These are phyloP conservation scores for Pseudanteris insignis DNA, from an alignment of 2,888 invertebrate genomes.

Conservation along the genomic window DNA sequence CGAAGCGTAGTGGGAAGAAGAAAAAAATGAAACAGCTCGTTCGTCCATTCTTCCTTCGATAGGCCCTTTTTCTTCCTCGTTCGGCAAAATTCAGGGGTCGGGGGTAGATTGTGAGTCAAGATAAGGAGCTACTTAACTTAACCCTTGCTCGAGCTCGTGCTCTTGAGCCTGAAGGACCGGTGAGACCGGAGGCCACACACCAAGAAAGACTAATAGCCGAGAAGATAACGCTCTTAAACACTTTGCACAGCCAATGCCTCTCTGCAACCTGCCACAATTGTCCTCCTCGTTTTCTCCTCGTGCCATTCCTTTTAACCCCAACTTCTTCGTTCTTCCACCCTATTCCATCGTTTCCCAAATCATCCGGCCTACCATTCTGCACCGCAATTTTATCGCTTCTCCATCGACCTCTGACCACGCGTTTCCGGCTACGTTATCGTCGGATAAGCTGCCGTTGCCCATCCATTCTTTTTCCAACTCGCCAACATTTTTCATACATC, in stretches of 20 bases:
- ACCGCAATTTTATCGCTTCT: conserved; percentile 24
- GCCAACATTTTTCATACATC: neutral
- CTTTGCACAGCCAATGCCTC: conserved; percentile 65
- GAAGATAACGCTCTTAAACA: conserved; percentile 66
- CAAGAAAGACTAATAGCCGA: conserved; percentile 66
- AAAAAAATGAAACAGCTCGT: conserved; percentile 26
- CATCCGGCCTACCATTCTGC: conserved; percentile 16
- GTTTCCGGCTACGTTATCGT: conserved; percentile 35
- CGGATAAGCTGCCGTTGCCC: conserved; percentile 33
- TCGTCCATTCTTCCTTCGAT: conserved; percentile 37
- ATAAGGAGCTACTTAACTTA: conserved; percentile 64
- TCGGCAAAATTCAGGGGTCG: conserved; percentile 40
- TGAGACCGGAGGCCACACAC: conserved; percentile 64
- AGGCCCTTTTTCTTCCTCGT: conserved; percentile 43
- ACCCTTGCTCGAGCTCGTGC: conserved; percentile 59
- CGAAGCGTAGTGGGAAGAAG: conserved; percentile 16
- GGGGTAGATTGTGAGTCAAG: conserved; percentile 59
- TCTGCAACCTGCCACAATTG: conserved; percentile 56
- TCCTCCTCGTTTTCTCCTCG: conserved; percentile 35
- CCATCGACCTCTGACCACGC: conserved; percentile 36
- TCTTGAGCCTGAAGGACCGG: conserved; percentile 51
- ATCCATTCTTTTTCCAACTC: conserved; percentile 20
- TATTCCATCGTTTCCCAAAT: conserved; percentile 24
- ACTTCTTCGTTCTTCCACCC: conserved; percentile 42
- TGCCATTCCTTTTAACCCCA: conserved; percentile 36